Conservation (phyloP, 1,140 invertebrate species). For the Nephotettix cincticeps region DNA sequence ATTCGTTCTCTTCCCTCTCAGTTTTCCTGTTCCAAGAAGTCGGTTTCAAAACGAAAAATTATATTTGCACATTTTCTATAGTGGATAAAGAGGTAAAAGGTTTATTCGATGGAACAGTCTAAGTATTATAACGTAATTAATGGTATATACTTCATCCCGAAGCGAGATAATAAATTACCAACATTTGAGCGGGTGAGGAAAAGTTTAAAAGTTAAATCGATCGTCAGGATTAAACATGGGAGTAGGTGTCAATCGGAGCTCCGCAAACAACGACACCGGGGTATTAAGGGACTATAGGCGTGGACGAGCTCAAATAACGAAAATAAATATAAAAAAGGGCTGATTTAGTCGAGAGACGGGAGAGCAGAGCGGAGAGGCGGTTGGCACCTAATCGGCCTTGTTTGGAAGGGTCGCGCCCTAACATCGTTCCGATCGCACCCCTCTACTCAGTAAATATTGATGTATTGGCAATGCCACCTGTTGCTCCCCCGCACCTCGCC, state of each 20-base stretch:
- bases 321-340: slow-evolving; percentile 4
- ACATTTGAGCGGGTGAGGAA: no score
- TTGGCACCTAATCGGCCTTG: slow-evolving; percentile 17
- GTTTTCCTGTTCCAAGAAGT: no score
- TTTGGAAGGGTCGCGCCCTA: slow-evolving; percentile 8
- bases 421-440: slow-evolving; percentile 17
- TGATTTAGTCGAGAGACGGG: not conserved
- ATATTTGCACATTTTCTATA: no score
- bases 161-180: no score
- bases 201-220: no score
- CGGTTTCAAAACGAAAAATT: no score
- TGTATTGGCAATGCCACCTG: slow-evolving; percentile 22
- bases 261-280: not conserved
- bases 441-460: slow-evolving; percentile 18
- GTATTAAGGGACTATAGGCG: not conserved
- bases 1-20: no score
- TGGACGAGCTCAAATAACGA: slow-evolving; percentile 18
- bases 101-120: no score
- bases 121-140: no score
- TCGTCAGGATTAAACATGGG: no score
- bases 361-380: not conserved
- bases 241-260: not conserved
- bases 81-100: no score
- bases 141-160: no score
- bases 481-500: not conserved